Conservation (phyloP, 2,888 invertebrate species). For the Cordilura impudica region DNA sequence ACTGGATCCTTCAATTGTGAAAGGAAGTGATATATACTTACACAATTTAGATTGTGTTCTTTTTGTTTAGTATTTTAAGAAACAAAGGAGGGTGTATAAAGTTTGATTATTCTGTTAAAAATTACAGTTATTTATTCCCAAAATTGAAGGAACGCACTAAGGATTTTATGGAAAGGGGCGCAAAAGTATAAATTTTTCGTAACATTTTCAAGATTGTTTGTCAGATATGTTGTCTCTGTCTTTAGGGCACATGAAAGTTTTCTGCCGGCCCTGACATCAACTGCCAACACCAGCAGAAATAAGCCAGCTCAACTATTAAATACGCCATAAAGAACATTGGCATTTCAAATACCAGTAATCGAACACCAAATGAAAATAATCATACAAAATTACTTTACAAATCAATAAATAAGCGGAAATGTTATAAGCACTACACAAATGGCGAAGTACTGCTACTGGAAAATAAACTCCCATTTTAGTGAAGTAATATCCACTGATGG, state of each 20-base stretch:
- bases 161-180: neutral
- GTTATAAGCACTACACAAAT: conserved; percentile 44
- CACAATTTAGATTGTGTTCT: neutral
- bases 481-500: conserved; percentile 3
- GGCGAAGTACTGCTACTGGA: neutral
- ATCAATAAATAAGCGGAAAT: conserved; percentile 57
- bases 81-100: neutral
- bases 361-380: conserved; percentile 19
- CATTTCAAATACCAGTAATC: conserved; percentile 11
- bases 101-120: neutral
- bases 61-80: neutral
- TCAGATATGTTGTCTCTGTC: neutral
- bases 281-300: neutral
- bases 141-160: neutral
- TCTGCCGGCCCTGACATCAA: neutral
- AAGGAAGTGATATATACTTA: conserved; percentile 25
- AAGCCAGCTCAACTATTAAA: conserved; percentile 11
- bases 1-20: neutral
- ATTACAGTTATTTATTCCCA: neutral
- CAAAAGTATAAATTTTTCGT: no score
- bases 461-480: neutral
- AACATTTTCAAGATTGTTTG: neutral
- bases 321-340: conserved; percentile 1
- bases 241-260: neutral
- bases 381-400: conserved; percentile 42